phyloP scores from a whole-genome alignment of 92 coral and sea anemone genomes.

The Epizoanthus rinbou region DNA sequence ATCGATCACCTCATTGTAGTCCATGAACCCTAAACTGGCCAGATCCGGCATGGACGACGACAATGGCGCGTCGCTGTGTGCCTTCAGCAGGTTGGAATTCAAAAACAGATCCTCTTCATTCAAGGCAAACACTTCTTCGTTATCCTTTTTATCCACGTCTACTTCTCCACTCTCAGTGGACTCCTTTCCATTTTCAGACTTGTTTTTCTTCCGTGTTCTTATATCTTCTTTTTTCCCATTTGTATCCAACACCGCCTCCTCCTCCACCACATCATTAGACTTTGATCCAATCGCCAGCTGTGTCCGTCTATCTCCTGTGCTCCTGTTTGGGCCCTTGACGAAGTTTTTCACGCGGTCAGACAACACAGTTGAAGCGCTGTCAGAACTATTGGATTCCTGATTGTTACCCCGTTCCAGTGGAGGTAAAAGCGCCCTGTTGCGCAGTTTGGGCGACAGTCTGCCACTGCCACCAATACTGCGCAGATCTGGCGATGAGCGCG shows the following conservation, averaged over 20 bases:
- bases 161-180: slow-evolving; percentile 24
- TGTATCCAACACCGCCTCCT: neutral
- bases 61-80: slow-evolving; percentile 57
- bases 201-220: neutral
- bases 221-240: neutral
- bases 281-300: neutral
- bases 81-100: slow-evolving; percentile 69
- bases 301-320: slow-evolving; percentile 37
- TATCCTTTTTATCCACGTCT: slow-evolving; percentile 6
- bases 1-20: slow-evolving; percentile 83
- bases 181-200: neutral
- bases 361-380: slow-evolving; percentile 29
- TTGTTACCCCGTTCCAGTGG: slow-evolving; percentile 14
- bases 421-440: slow-evolving; percentile 18
- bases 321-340: slow-evolving; percentile 56
- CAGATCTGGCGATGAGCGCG: slow-evolving; percentile 9
- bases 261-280: slow-evolving; percentile 20
- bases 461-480: neutral
- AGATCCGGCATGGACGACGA: slow-evolving; percentile 71
- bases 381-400: neutral
- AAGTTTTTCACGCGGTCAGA: slow-evolving; percentile 61
- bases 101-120: slow-evolving; percentile 60
- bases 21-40: slow-evolving; percentile 83
- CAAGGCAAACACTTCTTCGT: slow-evolving; percentile 1
- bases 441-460: slow-evolving; percentile 19